Base-by-base conservation (phyloP, 2,797 vertebrate species). In the Vireo griseus region DNA sequence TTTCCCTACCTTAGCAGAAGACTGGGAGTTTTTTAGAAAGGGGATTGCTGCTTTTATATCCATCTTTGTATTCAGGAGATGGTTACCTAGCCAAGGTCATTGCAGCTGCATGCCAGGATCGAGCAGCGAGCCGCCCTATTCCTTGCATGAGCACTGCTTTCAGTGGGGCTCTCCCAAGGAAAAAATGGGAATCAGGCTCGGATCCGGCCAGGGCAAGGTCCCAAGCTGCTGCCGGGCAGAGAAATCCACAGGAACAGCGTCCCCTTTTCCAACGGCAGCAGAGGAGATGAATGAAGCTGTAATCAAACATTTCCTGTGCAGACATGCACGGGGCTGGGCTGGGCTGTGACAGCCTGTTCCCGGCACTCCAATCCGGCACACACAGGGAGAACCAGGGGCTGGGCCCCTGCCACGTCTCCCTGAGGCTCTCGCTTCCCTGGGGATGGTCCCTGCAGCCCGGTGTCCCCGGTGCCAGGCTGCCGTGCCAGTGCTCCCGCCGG, bases 61-160 rank as follows among this genome's bases (percentile, higher is more conserved):
- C 67, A 52, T 90, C 69, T 93, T 90, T 93, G 87, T 81, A 91
- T 95, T 88, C 94, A 84, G 42, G 76, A 77, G 82, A 45, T 42
- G 71, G 57, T 72, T 88, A 71, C 91, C 77, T 67, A 81, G 61
- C 86, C 96, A 97, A 97, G 96, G 97, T 97, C 96, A 90, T n/a
- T 33, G 77, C 79, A 63, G 92, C 94, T 82, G 79, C 59, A 6
- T 18, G 44, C 47, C 75, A 16, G 89, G 24, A 57, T n/a, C 18
- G 6, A 71, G 44, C 91, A 79, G 84, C 3, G 31, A 91, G 63
- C 20, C 66, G 55, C 33, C 40, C 55, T 76, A 88, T 89, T 24
- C 55, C 52, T 15, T 25, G 24, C 68, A n/a, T 1, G 29, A 88
- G 62, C 65, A 26, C 44, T 15, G 83, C 45, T 94, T 89, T 78